Evolutionary conservation across 2,113 vertebrate species (phyloP).

Genomic region (Siniperca chuatsi): DNA sequence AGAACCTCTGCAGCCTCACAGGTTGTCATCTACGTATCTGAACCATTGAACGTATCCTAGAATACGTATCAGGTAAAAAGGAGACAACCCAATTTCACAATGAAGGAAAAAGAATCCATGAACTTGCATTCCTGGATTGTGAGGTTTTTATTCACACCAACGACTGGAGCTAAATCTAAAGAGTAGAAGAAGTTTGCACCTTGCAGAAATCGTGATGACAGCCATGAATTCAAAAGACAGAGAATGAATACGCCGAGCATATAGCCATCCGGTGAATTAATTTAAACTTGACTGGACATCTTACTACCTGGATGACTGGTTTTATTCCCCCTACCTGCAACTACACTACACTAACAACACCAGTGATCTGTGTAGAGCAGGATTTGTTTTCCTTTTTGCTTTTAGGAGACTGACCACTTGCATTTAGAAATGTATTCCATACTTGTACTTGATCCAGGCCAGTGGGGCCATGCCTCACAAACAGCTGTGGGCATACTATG

Average conservation of each 20-base stretch:
- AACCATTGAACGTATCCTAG: slow-evolving; percentile 27
- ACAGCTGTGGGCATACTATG: neutral
- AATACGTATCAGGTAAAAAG: slow-evolving; percentile 33
- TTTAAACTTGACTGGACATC: slow-evolving; percentile 1
- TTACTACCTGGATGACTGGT: neutral
- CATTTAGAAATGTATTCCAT: slow-evolving; percentile 6
- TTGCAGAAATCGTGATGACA: neutral
- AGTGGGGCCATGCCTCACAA: neutral
- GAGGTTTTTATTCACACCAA: slow-evolving; percentile 19
- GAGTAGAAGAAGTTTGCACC: neutral
- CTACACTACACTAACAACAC: neutral
- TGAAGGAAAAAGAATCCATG: neutral
- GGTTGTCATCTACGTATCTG: slow-evolving; percentile 34
- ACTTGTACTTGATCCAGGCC: neutral
- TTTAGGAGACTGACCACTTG: neutral
- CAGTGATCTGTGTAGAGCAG: neutral
- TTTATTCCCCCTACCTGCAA: neutral
- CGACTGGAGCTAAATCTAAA: neutral
- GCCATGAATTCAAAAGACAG: neutral
- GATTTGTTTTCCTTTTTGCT: neutral
- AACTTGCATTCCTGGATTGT: neutral
- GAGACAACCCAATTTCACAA: slow-evolving; percentile 33
- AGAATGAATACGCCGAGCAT: neutral
- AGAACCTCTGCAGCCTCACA: slow-evolving; percentile 4
- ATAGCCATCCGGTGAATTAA: neutral